These are phyloP conservation scores for Spatulosminthurus flaviceps DNA, from an alignment of 2,888 invertebrate species.

Conservation along the genomic window DNA sequence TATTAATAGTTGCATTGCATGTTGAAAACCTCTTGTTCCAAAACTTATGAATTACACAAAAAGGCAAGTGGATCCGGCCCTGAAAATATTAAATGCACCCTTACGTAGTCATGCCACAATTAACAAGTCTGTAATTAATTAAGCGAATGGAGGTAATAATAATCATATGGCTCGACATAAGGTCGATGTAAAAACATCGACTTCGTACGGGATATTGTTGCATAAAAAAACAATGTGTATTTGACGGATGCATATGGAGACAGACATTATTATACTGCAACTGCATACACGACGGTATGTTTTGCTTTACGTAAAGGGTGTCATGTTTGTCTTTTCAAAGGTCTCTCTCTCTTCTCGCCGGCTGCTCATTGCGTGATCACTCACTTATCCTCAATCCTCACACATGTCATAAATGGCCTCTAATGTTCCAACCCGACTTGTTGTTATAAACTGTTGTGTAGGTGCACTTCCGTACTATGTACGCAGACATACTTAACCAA, in stretches of 20 bases:
- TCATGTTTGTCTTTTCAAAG: conserved; percentile 22
- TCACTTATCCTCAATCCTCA: conserved; percentile 8
- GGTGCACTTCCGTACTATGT: too few species aligned
- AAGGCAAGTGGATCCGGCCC: background rate
- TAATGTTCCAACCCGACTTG: background rate
- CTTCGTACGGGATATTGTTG: too few species aligned
- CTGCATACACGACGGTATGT: background rate
- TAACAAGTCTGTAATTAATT: conserved; percentile 26
- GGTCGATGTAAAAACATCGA: too few species aligned
- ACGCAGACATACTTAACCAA: background rate
- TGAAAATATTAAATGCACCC: conserved; percentile 12
- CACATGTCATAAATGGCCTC: conserved; percentile 2
- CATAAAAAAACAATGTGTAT: too few species aligned
- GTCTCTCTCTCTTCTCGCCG: conserved; percentile 16
- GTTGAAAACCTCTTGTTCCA: background rate
- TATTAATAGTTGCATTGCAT: conserved; percentile 10
- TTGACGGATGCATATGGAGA: too few species aligned
- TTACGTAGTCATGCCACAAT: conserved; percentile 16
- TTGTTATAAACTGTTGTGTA: too few species aligned
- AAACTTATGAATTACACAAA: background rate
- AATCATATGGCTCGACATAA: background rate
- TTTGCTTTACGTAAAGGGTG: conserved; percentile 16
- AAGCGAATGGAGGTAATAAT: background rate
- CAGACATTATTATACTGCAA: background rate
- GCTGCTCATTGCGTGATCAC: conserved; percentile 34